Evolutionary conservation across 2,888 invertebrate species (phyloP).

Genomic region (Drosophila histrio): DNA sequence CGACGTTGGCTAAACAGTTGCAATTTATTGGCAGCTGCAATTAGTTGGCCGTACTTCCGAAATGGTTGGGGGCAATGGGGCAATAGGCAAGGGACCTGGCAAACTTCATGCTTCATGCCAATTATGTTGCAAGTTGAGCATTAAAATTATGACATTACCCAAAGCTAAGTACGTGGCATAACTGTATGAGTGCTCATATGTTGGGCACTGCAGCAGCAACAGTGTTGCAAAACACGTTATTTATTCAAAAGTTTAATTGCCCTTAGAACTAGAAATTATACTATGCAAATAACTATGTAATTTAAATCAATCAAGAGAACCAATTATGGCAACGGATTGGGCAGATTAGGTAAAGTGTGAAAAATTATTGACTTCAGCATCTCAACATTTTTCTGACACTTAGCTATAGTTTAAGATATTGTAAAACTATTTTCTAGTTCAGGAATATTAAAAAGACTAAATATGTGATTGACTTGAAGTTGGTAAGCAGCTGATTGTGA

Average conservation of each 20-base stretch:
- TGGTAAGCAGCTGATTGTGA: too few species aligned
- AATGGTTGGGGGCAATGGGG: not conserved
- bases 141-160: constrained; percentile 36
- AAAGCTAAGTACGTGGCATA: constrained; percentile 5
- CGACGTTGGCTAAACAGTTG: constrained; percentile 43
- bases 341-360: too few species aligned
- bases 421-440: too few species aligned
- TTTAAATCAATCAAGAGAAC: not conserved
- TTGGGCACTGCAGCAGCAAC: not conserved
- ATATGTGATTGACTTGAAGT: too few species aligned
- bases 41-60: constrained; percentile 56
- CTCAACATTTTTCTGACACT: too few species aligned
- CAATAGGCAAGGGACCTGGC: constrained; percentile 21
- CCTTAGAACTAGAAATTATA: not conserved
- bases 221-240: not conserved
- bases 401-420: too few species aligned
- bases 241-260: not conserved
- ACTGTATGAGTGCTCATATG: not conserved
- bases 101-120: constrained; percentile 42
- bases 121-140: constrained; percentile 38
- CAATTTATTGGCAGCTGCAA: constrained; percentile 64
- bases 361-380: not conserved
- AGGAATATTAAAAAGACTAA: too few species aligned
- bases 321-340: too few species aligned
- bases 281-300: not conserved